phyloP scores from a whole-genome alignment of 2,113 vertebrate species.

The Perca flavescens region DNA sequence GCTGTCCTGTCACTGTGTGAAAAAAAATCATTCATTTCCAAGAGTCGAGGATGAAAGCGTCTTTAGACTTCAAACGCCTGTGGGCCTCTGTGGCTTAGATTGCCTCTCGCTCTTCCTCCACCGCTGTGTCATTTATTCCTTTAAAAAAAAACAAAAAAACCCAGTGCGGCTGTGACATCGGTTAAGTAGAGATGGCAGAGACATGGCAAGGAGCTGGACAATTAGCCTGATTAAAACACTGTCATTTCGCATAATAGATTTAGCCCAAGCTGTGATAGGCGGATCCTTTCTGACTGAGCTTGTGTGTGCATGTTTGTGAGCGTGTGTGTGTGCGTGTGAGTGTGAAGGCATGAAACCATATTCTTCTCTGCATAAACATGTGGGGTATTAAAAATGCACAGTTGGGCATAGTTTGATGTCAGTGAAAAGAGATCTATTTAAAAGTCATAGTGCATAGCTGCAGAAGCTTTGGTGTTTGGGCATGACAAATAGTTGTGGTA shows the following conservation, averaged over 20 bases:
- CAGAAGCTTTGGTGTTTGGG: constrained; percentile 76
- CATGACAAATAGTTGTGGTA: constrained; percentile 76
- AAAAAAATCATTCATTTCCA: constrained; percentile 80
- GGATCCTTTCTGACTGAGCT: constrained; percentile 19
- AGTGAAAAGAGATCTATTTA: constrained; percentile 77
- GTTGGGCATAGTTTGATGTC: constrained; percentile 72
- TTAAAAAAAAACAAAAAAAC: constrained; percentile 51
- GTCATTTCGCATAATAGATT: constrained; percentile 69
- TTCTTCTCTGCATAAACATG: constrained; percentile 72
- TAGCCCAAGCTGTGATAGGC: constrained; percentile 54
- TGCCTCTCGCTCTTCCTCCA: constrained; percentile 73
- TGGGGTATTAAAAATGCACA: constrained; percentile 71
- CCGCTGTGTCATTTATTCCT: constrained; percentile 72
- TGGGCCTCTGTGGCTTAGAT: constrained; percentile 79
- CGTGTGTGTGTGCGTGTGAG: constrained; percentile 2
- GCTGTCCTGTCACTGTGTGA: constrained; percentile 78
- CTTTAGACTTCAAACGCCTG: constrained; percentile 83
- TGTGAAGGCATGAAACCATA: constrained; percentile 55
- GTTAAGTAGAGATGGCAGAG: constrained; percentile 71
- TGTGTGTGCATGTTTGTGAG: constrained; percentile 1
- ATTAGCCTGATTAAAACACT: constrained; percentile 80
- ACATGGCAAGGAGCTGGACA: constrained; percentile 67
- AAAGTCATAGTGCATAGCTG: constrained; percentile 77
- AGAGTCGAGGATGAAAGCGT: constrained; percentile 81
- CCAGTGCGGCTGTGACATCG: constrained; percentile 41